Conservation (phyloP, 2,888 invertebrate genomes). For the Selenia dentaria region DNA sequence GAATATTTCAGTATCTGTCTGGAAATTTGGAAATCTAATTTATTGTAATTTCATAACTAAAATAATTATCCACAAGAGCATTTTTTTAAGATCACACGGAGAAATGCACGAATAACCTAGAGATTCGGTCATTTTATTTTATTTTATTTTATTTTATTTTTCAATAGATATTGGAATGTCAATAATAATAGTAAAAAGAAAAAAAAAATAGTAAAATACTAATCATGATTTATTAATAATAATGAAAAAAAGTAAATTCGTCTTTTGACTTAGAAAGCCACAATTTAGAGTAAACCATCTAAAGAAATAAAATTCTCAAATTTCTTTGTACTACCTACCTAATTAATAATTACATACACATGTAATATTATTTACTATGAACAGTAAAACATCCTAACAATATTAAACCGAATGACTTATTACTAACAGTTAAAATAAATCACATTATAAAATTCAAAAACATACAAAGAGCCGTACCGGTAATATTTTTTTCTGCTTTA, state of each 20-base stretch:
- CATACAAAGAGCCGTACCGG: too few species aligned
- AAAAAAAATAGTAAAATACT: constrained; percentile 6
- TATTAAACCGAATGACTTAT: constrained; percentile 20
- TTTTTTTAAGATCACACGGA: not conserved
- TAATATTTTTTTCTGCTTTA: too few species aligned
- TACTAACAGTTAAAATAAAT: constrained; percentile 24
- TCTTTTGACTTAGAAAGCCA: constrained; percentile 28
- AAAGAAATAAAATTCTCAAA: constrained; percentile 12
- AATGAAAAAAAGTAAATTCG: constrained; percentile 33
- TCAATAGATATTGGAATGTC: not conserved
- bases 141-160: too few species aligned
- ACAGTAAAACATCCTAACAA: constrained; percentile 4
- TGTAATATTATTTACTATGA: constrained; percentile 6
- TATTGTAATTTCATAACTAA: too few species aligned
- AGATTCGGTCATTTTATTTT: not conserved
- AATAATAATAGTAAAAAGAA: constrained; percentile 7
- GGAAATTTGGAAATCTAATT: too few species aligned
- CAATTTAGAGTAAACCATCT: constrained; percentile 8
- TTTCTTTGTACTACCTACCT: constrained; percentile 9
- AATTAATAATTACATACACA: constrained; percentile 13
- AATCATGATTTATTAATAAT: constrained; percentile 6
- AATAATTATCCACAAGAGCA: too few species aligned
- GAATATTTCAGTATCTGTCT: too few species aligned
- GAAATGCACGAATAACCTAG: not conserved
- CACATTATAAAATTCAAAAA: constrained; percentile 22